Evolutionary conservation across 2,888 invertebrate species (phyloP).

Genomic region (Lochmaea capreae): DNA sequence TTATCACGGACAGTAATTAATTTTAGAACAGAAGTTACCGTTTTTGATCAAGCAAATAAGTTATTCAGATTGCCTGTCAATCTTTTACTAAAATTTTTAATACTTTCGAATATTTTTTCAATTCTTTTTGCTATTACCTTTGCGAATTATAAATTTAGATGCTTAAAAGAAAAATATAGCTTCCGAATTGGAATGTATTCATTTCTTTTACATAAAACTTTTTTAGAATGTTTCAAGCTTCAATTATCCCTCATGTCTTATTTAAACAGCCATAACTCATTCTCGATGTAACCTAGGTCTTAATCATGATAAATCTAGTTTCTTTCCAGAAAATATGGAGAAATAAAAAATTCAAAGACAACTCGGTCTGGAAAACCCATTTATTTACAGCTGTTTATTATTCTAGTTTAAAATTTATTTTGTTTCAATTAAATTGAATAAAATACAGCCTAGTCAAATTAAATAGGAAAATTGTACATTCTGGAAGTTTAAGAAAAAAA

Average conservation of each 20-base stretch:
- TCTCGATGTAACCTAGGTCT: slow-evolving; percentile 13
- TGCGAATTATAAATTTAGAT: too few species aligned
- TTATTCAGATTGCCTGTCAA: too few species aligned
- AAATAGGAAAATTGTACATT: not conserved
- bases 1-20: too few species aligned
- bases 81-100: too few species aligned
- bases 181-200: too few species aligned
- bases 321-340: slow-evolving; percentile 25
- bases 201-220: too few species aligned
- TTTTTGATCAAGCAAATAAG: too few species aligned
- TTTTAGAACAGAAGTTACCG: too few species aligned
- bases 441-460: slow-evolving; percentile 37
- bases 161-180: too few species aligned
- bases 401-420: slow-evolving; percentile 53
- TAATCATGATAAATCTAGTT: slow-evolving; percentile 41
- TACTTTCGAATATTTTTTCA: too few species aligned
- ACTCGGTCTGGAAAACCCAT: slow-evolving; percentile 37
- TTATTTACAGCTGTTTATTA: slow-evolving; percentile 45
- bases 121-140: too few species aligned
- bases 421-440: slow-evolving; percentile 52
- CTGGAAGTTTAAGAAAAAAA: not conserved
- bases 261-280: slow-evolving; percentile 31
- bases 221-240: not conserved
- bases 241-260: slow-evolving; percentile 18
- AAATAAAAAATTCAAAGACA: slow-evolving; percentile 38